Conservation (phyloP, 2,113 vertebrate species). For the Electrona antarctica region DNA sequence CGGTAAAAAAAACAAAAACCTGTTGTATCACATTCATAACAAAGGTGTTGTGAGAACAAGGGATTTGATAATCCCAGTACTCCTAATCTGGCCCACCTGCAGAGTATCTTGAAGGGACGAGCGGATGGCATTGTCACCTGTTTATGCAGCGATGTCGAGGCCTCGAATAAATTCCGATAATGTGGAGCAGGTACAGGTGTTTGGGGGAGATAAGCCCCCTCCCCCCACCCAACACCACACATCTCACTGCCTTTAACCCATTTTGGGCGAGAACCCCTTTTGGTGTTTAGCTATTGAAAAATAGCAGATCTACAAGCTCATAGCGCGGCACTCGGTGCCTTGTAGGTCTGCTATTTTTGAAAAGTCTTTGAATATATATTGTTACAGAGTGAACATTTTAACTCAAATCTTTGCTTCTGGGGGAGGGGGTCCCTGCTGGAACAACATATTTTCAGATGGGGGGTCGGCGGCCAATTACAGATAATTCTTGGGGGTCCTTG, state of each 20-base stretch:
- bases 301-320: too few species aligned
- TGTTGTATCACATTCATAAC: slow-evolving; percentile 8
- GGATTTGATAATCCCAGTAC: slow-evolving; percentile 23
- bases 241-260: slow-evolving; percentile 40
- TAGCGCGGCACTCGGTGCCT: too few species aligned
- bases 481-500: too few species aligned
- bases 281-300: too few species aligned
- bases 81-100: slow-evolving; percentile 31
- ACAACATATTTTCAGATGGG: too few species aligned
- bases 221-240: slow-evolving; percentile 4
- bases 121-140: slow-evolving; percentile 72
- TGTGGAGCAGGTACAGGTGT: slow-evolving; percentile 67
- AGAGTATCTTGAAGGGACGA: slow-evolving; percentile 46
- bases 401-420: too few species aligned
- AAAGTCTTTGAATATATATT: too few species aligned
- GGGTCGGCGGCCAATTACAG: too few species aligned
- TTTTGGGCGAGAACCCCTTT: too few species aligned
- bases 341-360: too few species aligned
- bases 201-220: slow-evolving; percentile 63
- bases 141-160: slow-evolving; percentile 69
- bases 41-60: slow-evolving; percentile 22
- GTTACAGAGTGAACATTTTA: too few species aligned
- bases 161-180: slow-evolving; percentile 64
- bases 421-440: too few species aligned
- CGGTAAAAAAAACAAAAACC: neutral